phyloP scores from a whole-genome alignment of 2,888 invertebrate species.

The Synanthedon formicaeformis region DNA sequence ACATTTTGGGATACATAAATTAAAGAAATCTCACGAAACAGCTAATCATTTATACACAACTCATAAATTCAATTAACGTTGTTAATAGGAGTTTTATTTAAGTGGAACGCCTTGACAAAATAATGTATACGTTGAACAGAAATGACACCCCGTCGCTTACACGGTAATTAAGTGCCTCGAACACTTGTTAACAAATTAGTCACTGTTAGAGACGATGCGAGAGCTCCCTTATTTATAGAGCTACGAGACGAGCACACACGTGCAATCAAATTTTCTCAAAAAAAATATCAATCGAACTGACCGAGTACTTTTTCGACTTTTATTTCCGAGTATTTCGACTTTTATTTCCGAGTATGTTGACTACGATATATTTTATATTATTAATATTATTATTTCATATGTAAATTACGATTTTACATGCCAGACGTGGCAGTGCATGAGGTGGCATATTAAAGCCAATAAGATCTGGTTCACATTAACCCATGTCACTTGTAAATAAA shows the following conservation, averaged over 20 bases:
- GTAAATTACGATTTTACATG: no score
- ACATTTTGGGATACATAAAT: no score
- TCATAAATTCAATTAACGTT: conserved; percentile 37
- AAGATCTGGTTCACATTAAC: no score
- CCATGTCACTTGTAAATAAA: no score
- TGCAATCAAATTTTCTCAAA: not conserved
- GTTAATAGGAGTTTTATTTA: conserved; percentile 43
- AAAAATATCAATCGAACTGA: no score
- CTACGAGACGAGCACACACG: conserved; percentile 3
- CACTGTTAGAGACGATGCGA: conserved; percentile 38
- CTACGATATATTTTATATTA: no score
- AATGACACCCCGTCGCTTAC: conserved; percentile 54
- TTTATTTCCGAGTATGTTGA: no score
- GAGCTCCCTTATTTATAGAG: conserved; percentile 44
- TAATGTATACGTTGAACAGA: conserved; percentile 42
- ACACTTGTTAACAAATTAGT: conserved; percentile 66
- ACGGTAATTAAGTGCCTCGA: conserved; percentile 51
- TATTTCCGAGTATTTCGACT: no score
- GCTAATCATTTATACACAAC: conserved; percentile 7
- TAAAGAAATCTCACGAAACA: not conserved
- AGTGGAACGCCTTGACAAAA: conserved; percentile 40
- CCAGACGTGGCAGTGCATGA: no score
- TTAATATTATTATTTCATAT: no score
- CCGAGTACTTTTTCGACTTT: no score
- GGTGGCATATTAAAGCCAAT: no score